A percentile compares a stretch with the other conserved stretches of the same genome.
Conservation (phyloP, 2,888 invertebrate species). For the Bombylius major region DNA sequence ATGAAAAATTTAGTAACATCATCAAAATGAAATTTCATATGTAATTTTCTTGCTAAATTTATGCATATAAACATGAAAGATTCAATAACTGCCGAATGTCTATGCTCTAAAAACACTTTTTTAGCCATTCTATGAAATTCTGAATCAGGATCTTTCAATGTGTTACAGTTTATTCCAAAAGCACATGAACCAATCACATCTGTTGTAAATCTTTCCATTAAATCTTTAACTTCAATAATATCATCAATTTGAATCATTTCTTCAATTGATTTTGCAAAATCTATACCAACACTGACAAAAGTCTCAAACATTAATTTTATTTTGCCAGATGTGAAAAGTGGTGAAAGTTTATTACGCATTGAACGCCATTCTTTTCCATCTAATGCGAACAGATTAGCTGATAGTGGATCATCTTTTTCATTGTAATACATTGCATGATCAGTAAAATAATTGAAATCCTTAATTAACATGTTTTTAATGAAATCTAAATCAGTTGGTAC, state of each 20-base stretch:
- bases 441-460: constrained; percentile 32
- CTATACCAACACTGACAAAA: constrained; percentile 19
- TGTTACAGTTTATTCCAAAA: constrained; percentile 39
- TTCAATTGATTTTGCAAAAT: not conserved
- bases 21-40: constrained; percentile 11
- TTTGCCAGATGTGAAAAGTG: constrained; percentile 36
- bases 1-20: constrained; percentile 25
- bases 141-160: constrained; percentile 28
- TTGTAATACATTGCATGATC: constrained; percentile 23
- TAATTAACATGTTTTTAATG: constrained; percentile 28
- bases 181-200: constrained; percentile 40
- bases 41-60: not conserved
- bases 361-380: constrained; percentile 36
- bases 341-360: constrained; percentile 30
- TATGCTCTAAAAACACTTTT: constrained; percentile 19
- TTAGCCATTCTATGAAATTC: constrained; percentile 26
- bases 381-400: constrained; percentile 26
- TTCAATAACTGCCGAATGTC: not conserved
- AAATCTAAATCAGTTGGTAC: constrained; percentile 26
- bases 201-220: constrained; percentile 36
- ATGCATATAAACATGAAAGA: constrained; percentile 3
- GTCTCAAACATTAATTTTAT: constrained; percentile 31
- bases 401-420: constrained; percentile 24
- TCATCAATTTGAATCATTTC: constrained; percentile 18
- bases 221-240: constrained; percentile 36